A percentile compares a stretch with the other conserved stretches of the same genome.
These are phyloP conservation scores for Trichomalopsis sarcophagae DNA, from an alignment of 1,140 invertebrate species.

Conservation along the genomic window DNA sequence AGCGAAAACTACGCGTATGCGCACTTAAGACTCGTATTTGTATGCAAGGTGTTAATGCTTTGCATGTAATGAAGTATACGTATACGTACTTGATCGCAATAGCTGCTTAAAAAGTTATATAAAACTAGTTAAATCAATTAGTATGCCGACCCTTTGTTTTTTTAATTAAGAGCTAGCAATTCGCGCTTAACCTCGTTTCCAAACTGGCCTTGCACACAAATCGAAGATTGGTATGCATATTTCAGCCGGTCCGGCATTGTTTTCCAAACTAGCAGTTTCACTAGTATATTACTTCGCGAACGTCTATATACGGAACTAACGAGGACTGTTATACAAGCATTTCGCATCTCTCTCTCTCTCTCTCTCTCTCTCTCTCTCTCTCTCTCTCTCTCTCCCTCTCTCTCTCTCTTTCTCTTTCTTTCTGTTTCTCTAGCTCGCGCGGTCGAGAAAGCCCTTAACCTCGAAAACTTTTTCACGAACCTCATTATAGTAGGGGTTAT, in stretches of 20 bases:
- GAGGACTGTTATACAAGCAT: not conserved
- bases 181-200: not conserved
- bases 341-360: not conserved
- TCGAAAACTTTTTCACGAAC: slow-evolving; percentile 62
- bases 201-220: not conserved
- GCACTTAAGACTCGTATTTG: not conserved
- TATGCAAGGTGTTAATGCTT: not conserved
- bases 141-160: not conserved
- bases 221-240: no score
- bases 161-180: not conserved
- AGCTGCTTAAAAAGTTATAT: not conserved
- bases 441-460: slow-evolving; percentile 17
- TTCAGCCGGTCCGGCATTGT: not conserved
- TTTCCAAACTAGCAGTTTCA: not conserved
- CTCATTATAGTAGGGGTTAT: slow-evolving; percentile 79
- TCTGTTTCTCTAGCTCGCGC: not conserved
- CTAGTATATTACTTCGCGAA: not conserved
- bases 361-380: no score
- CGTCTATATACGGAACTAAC: not conserved
- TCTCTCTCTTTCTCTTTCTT: no score
- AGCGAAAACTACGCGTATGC: not conserved
- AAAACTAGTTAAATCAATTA: not conserved
- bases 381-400: no score
- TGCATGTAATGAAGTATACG: not conserved
- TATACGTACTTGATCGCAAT: not conserved